A percentile compares a stretch with the other conserved stretches of the same genome.
Evolutionary conservation across 2,797 vertebrate species (phyloP).

Genomic region (Hippopotamyrus pictus): DNA sequence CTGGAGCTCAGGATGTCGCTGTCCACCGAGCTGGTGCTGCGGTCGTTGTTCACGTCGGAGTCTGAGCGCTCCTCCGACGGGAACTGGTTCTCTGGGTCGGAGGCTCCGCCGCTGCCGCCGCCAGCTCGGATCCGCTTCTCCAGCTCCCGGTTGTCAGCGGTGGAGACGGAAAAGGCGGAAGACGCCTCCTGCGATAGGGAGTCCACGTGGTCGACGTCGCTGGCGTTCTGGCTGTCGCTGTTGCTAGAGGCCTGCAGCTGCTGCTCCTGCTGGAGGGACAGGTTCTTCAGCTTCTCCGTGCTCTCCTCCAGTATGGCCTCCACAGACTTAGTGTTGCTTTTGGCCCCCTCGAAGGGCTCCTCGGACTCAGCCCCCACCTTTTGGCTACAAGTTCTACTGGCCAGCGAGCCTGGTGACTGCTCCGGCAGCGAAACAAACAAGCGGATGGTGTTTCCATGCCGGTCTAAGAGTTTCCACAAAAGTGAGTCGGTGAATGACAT

Average conservation of each 20-base stretch:
- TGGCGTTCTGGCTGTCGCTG: slow-evolving; percentile 89
- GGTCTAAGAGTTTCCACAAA: slow-evolving; percentile 93
- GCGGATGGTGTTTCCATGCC: slow-evolving; percentile 94
- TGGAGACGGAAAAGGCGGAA: slow-evolving; percentile 61
- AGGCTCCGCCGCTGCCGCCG: slow-evolving; percentile 46
- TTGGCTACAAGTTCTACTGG: slow-evolving; percentile 71
- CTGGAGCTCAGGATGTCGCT: slow-evolving; percentile 98
- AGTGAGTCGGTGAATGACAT: slow-evolving; percentile 82
- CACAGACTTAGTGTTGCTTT: slow-evolving; percentile 80
- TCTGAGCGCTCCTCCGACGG: slow-evolving; percentile 88
- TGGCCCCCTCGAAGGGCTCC: slow-evolving; percentile 68
- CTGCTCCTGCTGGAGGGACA: slow-evolving; percentile 71
- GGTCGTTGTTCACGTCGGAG: slow-evolving; percentile 95
- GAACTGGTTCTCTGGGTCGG: slow-evolving; percentile 78
- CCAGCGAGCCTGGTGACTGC: slow-evolving; percentile 77
- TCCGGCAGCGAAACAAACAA: slow-evolving; percentile 86
- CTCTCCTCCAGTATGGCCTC: slow-evolving; percentile 96
- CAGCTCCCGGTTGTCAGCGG: slow-evolving; percentile 78
- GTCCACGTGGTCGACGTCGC: slow-evolving; percentile 91
- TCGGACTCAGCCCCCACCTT: slow-evolving; percentile 70
- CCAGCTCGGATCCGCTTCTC: slow-evolving; percentile 73
- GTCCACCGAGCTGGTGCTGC: slow-evolving; percentile 97
- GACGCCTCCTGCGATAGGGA: slow-evolving; percentile 79
- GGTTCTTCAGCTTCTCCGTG: slow-evolving; percentile 92
- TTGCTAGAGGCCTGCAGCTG: slow-evolving; percentile 69